A percentile compares a stretch with the other conserved stretches of the same genome.
Evolutionary conservation across 2,113 vertebrate genomes (phyloP).

Genomic region (Eudorcas thomsonii): DNA sequence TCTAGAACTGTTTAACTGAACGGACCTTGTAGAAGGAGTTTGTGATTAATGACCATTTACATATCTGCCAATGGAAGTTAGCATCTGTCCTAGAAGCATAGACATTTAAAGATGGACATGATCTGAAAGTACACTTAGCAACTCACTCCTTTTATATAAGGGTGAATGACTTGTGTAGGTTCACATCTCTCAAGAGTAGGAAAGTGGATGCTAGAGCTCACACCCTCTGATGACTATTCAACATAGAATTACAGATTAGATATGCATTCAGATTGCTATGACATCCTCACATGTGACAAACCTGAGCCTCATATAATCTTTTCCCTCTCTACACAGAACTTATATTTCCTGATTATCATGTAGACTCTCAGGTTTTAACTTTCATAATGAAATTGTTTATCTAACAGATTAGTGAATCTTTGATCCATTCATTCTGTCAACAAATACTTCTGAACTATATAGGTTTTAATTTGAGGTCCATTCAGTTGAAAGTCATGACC

Average conservation of each 20-base stretch:
- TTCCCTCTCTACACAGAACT: background rate
- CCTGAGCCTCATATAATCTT: background rate
- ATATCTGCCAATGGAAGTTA: background rate
- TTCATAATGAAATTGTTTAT: background rate
- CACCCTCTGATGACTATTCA: background rate
- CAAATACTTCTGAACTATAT: conserved; percentile 26
- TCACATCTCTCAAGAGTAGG: background rate
- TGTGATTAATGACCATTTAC: background rate
- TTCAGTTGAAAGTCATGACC: conserved; percentile 41
- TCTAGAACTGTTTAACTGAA: background rate
- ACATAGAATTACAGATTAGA: no score
- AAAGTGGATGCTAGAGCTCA: background rate
- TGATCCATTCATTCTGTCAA: background rate
- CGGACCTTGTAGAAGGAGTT: background rate
- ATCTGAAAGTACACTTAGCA: background rate
- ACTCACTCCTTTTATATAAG: background rate
- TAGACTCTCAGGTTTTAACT: background rate
- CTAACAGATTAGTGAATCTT: background rate
- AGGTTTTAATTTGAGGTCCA: background rate
- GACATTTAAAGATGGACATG: background rate
- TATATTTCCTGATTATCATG: background rate
- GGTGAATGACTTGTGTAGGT: background rate
- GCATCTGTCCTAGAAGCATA: background rate
- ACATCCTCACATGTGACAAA: background rate
- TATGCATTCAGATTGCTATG: background rate